Conservation (phyloP, 92 coral and sea anemone species). For the Umimayanthus kanabou region DNA sequence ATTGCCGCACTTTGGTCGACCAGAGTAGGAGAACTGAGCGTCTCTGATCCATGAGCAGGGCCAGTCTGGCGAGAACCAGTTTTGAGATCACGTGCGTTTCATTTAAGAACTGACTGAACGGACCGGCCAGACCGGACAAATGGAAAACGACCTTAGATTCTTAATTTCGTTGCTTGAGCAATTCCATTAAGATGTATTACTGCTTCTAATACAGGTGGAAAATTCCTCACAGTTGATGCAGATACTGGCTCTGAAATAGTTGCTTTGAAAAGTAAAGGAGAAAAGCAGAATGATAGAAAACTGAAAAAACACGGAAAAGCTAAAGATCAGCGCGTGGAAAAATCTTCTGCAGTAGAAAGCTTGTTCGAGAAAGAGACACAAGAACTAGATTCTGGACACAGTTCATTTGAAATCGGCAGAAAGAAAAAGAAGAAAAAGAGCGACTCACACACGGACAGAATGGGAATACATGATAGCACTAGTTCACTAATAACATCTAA, state of each 20-base stretch:
- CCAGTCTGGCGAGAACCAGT: too few species aligned
- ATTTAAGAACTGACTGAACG: too few species aligned
- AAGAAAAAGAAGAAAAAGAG: constrained; percentile 4
- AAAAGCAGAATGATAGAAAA: background rate
- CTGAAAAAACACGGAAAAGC: background rate
- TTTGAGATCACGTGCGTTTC: too few species aligned
- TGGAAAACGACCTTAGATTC: too few species aligned
- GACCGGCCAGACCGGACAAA: too few species aligned
- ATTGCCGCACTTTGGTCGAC: too few species aligned
- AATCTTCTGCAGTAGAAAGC: background rate
- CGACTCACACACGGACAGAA: background rate
- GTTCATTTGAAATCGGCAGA: background rate
- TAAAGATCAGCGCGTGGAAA: background rate
- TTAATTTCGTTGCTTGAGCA: too few species aligned
- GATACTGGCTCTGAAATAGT: background rate
- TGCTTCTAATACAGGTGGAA: background rate
- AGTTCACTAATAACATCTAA: background rate
- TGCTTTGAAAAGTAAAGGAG: background rate
- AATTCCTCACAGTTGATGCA: background rate
- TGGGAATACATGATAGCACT: background rate
- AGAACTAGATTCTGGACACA: background rate
- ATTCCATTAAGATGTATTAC: background rate
- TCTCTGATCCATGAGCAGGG: too few species aligned
- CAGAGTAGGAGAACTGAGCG: too few species aligned
- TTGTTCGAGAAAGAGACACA: background rate